These are phyloP conservation scores for Caradrina clavipalpis DNA, from an alignment of 2,888 invertebrate species.

Conservation along the genomic window DNA sequence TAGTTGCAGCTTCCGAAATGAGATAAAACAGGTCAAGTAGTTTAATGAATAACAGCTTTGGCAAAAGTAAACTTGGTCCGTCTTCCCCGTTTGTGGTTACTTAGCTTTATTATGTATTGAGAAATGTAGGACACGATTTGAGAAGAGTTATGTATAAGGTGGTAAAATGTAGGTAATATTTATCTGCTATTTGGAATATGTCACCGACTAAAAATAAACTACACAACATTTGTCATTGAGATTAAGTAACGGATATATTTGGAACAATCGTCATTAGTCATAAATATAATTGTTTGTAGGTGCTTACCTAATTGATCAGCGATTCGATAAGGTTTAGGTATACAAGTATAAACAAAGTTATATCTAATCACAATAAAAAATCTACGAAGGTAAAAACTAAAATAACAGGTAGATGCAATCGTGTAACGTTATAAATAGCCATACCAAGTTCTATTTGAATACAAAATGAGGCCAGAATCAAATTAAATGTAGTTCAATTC, in stretches of 20 bases:
- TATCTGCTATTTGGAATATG: no score
- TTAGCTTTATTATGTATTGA: constrained; percentile 68
- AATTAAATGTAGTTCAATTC: constrained; percentile 65
- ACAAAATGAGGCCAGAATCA: constrained; percentile 58
- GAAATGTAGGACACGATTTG: constrained; percentile 34
- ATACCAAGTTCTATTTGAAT: constrained; percentile 52
- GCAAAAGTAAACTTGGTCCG: constrained; percentile 74
- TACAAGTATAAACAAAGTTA: background rate
- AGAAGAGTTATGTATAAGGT: constrained; percentile 32
- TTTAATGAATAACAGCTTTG: constrained; percentile 82
- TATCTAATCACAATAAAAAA: background rate
- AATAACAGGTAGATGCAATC: constrained; percentile 6
- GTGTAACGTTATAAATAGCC: constrained; percentile 42
- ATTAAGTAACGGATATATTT: background rate
- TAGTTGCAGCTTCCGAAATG: constrained; percentile 77
- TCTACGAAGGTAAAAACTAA: background rate
- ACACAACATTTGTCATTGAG: no score
- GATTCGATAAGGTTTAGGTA: background rate
- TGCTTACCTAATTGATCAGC: background rate
- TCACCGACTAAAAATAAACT: no score
- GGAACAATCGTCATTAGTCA: background rate
- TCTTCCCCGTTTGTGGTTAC: constrained; percentile 73
- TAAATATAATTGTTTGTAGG: background rate
- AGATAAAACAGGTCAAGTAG: constrained; percentile 85
- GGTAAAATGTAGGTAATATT: no score